Evolutionary conservation across 2,888 invertebrate genomes (phyloP).

Genomic region (Andrena bicolor): DNA sequence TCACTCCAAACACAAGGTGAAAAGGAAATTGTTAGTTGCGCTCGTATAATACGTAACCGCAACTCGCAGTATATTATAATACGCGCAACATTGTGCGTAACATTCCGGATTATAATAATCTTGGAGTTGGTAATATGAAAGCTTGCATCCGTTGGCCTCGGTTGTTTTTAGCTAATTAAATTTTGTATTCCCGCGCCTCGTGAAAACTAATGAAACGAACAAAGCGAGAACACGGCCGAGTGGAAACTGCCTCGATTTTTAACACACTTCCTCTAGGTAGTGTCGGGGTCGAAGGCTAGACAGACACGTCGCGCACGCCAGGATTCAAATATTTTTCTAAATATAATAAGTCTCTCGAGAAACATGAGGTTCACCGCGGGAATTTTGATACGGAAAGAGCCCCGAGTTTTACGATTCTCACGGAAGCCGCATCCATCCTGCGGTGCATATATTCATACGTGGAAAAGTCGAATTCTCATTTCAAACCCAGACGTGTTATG

Average conservation of each 20-base stretch:
- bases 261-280: slow-evolving; percentile 1
- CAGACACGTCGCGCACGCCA: neutral
- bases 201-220: neutral
- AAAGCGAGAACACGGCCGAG: neutral
- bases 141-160: neutral
- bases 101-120: neutral
- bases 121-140: neutral
- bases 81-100: neutral
- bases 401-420: slow-evolving; percentile 52
- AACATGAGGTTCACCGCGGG: slow-evolving; percentile 43
- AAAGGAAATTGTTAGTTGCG: slow-evolving; percentile 1
- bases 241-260: neutral
- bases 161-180: neutral
- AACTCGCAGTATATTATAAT: neutral
- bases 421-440: slow-evolving; percentile 44
- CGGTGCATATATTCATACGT: slow-evolving; percentile 14
- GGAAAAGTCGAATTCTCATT: slow-evolving; percentile 41
- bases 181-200: neutral
- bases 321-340: slow-evolving; percentile 49
- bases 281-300: slow-evolving; percentile 4
- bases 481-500: slow-evolving; percentile 11
- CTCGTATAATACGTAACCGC: neutral
- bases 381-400: slow-evolving; percentile 39
- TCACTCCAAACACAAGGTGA: neutral
- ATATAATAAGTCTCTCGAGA: slow-evolving; percentile 59